Conservation (phyloP, 1,140 invertebrate species). For the Cyclina sinensis region DNA sequence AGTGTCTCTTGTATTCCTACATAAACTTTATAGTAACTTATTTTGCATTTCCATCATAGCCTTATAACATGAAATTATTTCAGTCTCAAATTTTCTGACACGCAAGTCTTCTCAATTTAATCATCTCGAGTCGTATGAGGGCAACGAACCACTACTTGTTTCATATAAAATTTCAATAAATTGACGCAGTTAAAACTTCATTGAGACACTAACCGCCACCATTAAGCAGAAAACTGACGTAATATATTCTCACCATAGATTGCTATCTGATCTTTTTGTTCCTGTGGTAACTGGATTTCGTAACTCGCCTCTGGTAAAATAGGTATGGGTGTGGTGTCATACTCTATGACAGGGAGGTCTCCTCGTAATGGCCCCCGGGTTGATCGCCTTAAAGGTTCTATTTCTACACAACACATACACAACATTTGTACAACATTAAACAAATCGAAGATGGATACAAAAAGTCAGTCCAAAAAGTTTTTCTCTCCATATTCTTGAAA, state of each 20-base stretch:
- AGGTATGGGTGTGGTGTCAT: slow-evolving; percentile 79
- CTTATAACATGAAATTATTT: no score
- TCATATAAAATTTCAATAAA: no score
- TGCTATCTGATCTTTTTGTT: slow-evolving; percentile 69
- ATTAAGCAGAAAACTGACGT: neutral
- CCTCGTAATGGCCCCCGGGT: slow-evolving; percentile 71
- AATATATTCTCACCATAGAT: slow-evolving; percentile 68
- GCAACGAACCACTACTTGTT: no score
- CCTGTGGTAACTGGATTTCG: slow-evolving; percentile 79
- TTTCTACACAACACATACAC: slow-evolving; percentile 37
- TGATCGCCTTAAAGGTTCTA: slow-evolving; percentile 19
- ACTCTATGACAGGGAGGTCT: slow-evolving; percentile 78
- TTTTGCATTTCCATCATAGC: no score
- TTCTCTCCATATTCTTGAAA: neutral
- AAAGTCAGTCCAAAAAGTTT: no score
- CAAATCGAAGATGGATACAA: neutral
- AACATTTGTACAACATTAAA: slow-evolving; percentile 1
- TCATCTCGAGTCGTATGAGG: no score
- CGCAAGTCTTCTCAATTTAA: no score
- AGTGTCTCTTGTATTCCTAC: no score
- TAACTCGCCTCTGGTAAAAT: slow-evolving; percentile 77
- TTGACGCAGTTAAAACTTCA: no score
- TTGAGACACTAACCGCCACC: no score
- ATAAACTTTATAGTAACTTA: no score
- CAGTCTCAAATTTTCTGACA: no score